Conservation (phyloP, 2,113 vertebrate genomes). For the Paramormyrops kingsleyae region DNA sequence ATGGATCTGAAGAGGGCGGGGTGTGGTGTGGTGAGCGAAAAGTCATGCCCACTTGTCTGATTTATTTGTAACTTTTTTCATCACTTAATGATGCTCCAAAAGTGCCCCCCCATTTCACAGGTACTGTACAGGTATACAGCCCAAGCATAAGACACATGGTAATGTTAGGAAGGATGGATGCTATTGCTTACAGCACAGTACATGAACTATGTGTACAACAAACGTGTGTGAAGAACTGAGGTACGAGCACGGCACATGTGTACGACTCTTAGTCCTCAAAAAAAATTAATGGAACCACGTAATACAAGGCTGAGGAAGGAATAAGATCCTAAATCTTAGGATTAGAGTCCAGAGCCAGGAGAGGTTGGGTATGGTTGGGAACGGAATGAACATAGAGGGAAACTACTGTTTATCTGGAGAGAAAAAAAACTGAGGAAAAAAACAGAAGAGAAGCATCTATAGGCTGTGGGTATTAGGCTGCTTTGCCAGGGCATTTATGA, state of each 20-base stretch:
- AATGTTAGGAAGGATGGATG: not conserved
- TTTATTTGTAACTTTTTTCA: not conserved
- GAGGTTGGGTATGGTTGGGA: not conserved
- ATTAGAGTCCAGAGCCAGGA: not conserved
- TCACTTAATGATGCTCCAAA: not conserved
- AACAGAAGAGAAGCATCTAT: not conserved
- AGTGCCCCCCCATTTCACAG: not conserved
- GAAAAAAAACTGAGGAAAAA: not conserved
- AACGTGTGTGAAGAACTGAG: not conserved
- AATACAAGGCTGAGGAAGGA: not conserved
- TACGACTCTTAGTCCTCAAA: not conserved
- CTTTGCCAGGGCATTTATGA: not conserved
- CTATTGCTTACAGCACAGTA: not conserved
- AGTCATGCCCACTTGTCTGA: not conserved
- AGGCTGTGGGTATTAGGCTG: not conserved
- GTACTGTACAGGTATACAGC: not conserved
- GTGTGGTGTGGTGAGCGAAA: not conserved
- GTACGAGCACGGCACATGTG: not conserved
- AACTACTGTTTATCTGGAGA: not conserved
- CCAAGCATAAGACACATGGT: not conserved
- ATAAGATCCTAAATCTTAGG: not conserved
- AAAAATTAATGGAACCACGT: not conserved
- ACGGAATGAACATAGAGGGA: not conserved
- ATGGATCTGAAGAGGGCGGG: not conserved
- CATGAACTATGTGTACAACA: not conserved